Evolutionary conservation across 2,888 invertebrate genomes (phyloP), one percentile per base, ranked within the genome.

Genomic region (Sicus ferrugineus): DNA sequence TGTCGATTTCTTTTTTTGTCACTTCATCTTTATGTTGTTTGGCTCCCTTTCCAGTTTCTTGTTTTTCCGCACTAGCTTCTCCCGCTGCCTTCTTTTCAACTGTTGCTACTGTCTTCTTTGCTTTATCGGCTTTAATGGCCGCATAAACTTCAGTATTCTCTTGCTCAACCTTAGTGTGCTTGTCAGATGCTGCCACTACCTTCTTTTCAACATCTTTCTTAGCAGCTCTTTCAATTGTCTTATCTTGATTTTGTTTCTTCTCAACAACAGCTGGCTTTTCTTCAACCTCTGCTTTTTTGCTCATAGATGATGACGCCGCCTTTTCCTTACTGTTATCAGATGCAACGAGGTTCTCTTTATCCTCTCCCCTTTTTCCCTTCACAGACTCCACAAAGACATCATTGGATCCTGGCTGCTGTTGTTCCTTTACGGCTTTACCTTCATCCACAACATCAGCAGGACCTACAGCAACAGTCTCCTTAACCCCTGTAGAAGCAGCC

Each of bases 401-500:
- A 52, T n/a, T 14, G 50, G 69, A n/a, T n/a, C n/a, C 73, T 50
- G 64, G 48, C 56, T 75, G 75, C n/a, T 75, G 11, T 26, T 23
- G 7, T 54, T 70, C 34, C 14, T 23, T n/a, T 54, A 9, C 30
- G 11, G 67, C n/a, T 23, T 68, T 58, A 19, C 19, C 14, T 67
- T 30, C 38, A 19, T 21, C 34, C 34, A 23, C 16, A n/a, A 7
- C 54, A 31, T 23, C 65, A 5, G 50, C 46, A 16, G 19, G 30
- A 28, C n/a, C 11, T 34, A 11, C 42, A 52, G 38, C 31, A 28
- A 34, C 52, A 5, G 42, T 28, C 73, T 83, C 84, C 80, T 84
- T 83, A 74, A 85, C 85, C 34, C 66, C 80, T 23, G 31, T 30
- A 80, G 84, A 83, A 74, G 85, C 85, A 48, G 69, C 80, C 5